A percentile compares a stretch with the other conserved stretches of the same genome.
These are phyloP conservation scores for Sclerurus mexicanus DNA, from an alignment of 2,113 vertebrate species.

Conservation along the genomic window DNA sequence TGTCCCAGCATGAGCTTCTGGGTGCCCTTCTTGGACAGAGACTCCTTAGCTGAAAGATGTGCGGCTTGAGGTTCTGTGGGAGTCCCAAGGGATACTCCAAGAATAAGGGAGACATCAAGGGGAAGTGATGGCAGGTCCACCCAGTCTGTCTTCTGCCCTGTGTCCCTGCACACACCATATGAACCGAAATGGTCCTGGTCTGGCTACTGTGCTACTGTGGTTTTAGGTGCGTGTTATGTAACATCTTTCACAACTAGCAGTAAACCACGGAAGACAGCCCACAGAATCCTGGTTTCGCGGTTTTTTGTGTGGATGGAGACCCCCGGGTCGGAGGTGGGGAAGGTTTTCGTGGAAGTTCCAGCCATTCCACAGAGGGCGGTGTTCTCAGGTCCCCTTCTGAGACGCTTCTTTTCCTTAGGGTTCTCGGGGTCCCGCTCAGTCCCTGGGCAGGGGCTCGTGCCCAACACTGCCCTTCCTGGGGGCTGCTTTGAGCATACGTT, in stretches of 20 bases:
- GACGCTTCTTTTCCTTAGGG: not conserved
- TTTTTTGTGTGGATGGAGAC: not conserved
- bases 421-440: too few species aligned
- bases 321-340: accelerated
- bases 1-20: not conserved
- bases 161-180: too few species aligned
- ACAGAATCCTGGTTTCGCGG: accelerated
- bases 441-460: accelerated
- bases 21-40: not conserved
- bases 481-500: not conserved
- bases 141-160: not conserved
- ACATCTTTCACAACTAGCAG: not conserved
- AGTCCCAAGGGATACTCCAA: not conserved
- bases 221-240: not conserved
- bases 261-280: not conserved
- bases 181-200: not conserved
- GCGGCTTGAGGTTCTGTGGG: not conserved
- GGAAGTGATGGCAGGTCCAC: not conserved
- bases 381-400: not conserved
- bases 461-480: not conserved
- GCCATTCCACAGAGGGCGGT: accelerated
- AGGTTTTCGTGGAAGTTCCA: not conserved
- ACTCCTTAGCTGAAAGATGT: not conserved
- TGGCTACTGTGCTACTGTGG: not conserved
- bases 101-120: not conserved